Evolutionary conservation across 1,140 invertebrate species (phyloP).

Genomic region (Caerostris extrusa): DNA sequence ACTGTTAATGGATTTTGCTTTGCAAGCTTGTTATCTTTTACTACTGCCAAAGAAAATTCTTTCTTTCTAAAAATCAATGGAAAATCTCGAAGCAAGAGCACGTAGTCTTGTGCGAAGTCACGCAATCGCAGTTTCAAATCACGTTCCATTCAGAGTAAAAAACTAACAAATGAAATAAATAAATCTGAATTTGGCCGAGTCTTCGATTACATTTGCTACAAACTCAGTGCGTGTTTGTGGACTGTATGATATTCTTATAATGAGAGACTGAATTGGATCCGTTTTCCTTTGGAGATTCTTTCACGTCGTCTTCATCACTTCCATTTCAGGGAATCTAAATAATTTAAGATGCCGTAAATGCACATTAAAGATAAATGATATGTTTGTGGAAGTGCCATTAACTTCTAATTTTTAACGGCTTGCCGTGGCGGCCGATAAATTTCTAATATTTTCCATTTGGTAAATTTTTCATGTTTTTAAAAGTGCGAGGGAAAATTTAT

Average conservation of each 20-base stretch:
- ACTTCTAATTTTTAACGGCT: no score
- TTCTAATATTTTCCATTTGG: no score
- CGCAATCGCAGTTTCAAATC: slow-evolving; percentile 25
- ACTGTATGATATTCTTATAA: neutral
- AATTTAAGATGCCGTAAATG: neutral
- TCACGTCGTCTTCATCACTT: neutral
- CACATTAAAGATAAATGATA: no score
- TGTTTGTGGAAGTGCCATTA: no score
- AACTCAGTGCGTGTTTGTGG: neutral
- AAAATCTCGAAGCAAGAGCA: neutral
- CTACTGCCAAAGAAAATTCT: neutral
- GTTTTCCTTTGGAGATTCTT: neutral
- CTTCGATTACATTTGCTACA: neutral
- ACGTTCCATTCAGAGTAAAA: neutral
- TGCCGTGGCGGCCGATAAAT: no score
- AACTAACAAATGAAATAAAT: slow-evolving; percentile 31
- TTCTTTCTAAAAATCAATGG: slow-evolving; percentile 41
- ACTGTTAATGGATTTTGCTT: slow-evolving; percentile 14
- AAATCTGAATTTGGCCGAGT: slow-evolving; percentile 17
- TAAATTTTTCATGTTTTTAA: no score
- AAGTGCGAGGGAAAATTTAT: no score
- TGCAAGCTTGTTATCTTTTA: slow-evolving; percentile 25
- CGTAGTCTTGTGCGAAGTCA: slow-evolving; percentile 28
- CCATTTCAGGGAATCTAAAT: neutral
- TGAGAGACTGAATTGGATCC: neutral